A percentile compares a stretch with the other conserved stretches of the same genome.
Conservation (phyloP, 2,888 invertebrate species). For the Atethmia centrago region DNA sequence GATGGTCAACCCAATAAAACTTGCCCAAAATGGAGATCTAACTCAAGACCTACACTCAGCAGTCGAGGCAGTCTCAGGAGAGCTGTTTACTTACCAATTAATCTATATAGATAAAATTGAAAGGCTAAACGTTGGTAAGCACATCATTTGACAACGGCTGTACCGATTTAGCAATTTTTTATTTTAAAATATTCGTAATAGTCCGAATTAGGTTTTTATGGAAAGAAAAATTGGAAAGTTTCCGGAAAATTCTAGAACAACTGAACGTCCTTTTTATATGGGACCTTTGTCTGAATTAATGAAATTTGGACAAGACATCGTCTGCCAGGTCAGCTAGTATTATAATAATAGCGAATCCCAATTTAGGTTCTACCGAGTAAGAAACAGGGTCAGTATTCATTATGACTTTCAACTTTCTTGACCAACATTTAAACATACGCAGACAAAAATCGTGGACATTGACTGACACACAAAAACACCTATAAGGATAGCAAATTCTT, state of each 20-base stretch:
- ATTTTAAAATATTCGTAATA: too few species aligned
- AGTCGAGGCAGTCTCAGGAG: too few species aligned
- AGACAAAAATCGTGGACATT: neutral
- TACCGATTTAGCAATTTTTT: too few species aligned
- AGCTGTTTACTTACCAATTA: too few species aligned
- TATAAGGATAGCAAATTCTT: neutral
- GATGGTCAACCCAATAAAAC: too few species aligned
- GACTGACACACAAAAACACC: slow-evolving; percentile 1
- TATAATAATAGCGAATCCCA: neutral
- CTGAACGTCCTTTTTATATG: neutral
- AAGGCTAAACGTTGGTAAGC: neutral
- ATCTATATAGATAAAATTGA: neutral
- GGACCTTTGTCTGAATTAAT: neutral
- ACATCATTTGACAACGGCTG: too few species aligned
- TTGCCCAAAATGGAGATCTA: too few species aligned
- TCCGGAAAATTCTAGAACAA: too few species aligned
- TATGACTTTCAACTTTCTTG: slow-evolving; percentile 20
- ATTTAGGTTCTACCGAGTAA: neutral
- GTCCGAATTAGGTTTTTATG: too few species aligned
- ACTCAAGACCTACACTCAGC: too few species aligned
- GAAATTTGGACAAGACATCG: neutral
- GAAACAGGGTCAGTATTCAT: slow-evolving; percentile 1
- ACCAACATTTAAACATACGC: neutral
- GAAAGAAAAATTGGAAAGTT: too few species aligned
- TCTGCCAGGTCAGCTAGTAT: neutral